Conservation (phyloP, 37 sponge, comb jelly and placozoan genomes). For the Chondrilla cf. caribensis region DNA sequence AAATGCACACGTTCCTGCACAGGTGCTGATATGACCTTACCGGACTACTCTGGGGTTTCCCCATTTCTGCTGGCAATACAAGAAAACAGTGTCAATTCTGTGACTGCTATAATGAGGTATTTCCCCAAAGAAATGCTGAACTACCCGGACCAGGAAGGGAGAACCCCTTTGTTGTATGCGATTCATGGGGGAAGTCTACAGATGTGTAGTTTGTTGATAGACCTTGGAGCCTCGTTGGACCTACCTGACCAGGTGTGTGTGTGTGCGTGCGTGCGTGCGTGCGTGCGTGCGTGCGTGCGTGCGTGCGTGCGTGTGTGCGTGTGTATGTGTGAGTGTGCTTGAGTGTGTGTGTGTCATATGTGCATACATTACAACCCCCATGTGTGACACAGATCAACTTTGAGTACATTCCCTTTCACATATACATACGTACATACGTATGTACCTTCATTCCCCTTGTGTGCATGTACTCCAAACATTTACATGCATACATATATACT, state of each 20-base stretch:
- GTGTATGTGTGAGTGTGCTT: background rate
- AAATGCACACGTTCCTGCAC: no score
- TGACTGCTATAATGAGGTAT: conserved; percentile 24
- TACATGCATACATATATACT: no score
- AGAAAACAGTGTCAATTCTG: conserved; percentile 40
- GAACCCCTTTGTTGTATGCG: conserved; percentile 32
- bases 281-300: background rate
- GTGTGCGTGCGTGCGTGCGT: background rate
- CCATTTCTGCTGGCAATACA: conserved; percentile 71
- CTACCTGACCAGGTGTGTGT: conserved; percentile 13
- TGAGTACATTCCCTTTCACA: no score
- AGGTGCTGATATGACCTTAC: conserved; percentile 28
- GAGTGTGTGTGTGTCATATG: background rate
- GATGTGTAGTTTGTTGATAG: conserved; percentile 14
- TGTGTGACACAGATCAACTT: no score
- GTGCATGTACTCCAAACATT: no score
- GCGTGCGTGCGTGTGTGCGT: background rate
- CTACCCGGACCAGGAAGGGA: conserved; percentile 40
- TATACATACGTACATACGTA: no score
- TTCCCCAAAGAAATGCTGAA: conserved; percentile 50
- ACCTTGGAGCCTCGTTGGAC: background rate
- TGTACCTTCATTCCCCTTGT: no score
- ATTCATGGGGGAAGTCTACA: conserved; percentile 34
- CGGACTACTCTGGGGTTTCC: conserved; percentile 70
- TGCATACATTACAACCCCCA: no score